phyloP scores from a whole-genome alignment of 2,888 invertebrate species.

The Scaptomyza parva region DNA sequence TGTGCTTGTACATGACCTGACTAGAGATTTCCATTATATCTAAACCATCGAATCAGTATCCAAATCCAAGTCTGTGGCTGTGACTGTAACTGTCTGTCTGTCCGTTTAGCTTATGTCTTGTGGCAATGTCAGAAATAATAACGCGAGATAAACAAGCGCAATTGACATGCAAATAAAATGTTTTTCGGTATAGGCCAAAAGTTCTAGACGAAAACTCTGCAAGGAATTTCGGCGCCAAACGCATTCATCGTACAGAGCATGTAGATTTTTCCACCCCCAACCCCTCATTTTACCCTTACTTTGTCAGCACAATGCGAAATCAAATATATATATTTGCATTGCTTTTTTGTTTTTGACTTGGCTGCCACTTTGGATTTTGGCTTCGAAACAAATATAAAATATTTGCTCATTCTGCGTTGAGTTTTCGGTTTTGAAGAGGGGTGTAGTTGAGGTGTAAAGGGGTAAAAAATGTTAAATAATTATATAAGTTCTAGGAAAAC shows the following conservation, averaged over 20 bases:
- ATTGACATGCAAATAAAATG: slow-evolving; percentile 78
- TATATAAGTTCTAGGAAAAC: too few relatives aligned
- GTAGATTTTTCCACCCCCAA: slow-evolving; percentile 9
- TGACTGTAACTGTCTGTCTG: too few relatives aligned
- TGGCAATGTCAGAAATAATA: slow-evolving; percentile 74
- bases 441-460: background rate
- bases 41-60: slow-evolving; percentile 39
- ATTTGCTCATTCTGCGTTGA: slow-evolving; percentile 55
- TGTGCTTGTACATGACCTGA: slow-evolving; percentile 55
- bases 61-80: slow-evolving; percentile 8
- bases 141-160: slow-evolving; percentile 75
- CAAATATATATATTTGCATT: slow-evolving; percentile 66
- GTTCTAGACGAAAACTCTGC: slow-evolving; percentile 21
- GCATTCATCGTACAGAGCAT: slow-evolving; percentile 31
- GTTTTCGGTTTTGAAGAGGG: background rate
- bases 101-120: slow-evolving; percentile 40
- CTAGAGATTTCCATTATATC: slow-evolving; percentile 55
- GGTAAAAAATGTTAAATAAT: too few relatives aligned
- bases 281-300: background rate
- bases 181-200: slow-evolving; percentile 51
- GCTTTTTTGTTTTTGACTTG: slow-evolving; percentile 67
- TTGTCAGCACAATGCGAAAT: slow-evolving; percentile 36
- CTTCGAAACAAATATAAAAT: slow-evolving; percentile 72
- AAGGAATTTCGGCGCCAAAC: slow-evolving; percentile 52
- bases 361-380: slow-evolving; percentile 48